Evolutionary conservation across 2,113 vertebrate genomes (phyloP), one percentile per base, ranked within the genome.

Genomic region (Myrmecobius fasciatus): DNA sequence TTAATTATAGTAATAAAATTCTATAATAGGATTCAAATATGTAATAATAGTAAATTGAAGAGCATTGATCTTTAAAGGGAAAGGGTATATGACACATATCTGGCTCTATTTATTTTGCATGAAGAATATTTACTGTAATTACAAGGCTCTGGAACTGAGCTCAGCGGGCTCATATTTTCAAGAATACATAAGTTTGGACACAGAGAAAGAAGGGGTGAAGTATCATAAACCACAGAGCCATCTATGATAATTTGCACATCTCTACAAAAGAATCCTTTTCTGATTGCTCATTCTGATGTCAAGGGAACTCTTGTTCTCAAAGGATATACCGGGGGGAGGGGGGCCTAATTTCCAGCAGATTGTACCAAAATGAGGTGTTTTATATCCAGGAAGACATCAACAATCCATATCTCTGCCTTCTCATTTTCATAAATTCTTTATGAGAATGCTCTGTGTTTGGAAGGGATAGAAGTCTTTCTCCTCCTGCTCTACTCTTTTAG

Each of bases 1-100:
- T 94, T 95, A 94, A 96, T 96, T 97, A 83, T 43, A 93, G 93
- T 88, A 12, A 96, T 96, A 97, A 96, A 96, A 93, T 95, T 95
- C 88, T 90, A 46, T 94, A 94, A 94, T 31, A 95, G 96, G 95
- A 95, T 94, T 14, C 56, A 95, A 53, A 46, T 75, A 49, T 92
- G n/a, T 56, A 95, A 95, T 95, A 96, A 95, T 89, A 95, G 28
- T 91, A 97, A 95, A 96, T 75, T 95, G 91, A 95, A 95, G 83
- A 96, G 88, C 48, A 92, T 31, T 93, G 75, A 96, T 95, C 89
- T 96, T 96, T 95, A 96, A 97, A 94, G 46, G 17, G n/a, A 92
- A 96, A 94, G 28, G 36, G 90, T 25, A 92, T 53, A 43, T 52
- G 26, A 91, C 91, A 96, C 95, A 96, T 93, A 96, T 89, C 11